Percentiles rank a stretch among this genome's conserved stretches.
phyloP scores from a whole-genome alignment of 2,888 invertebrate species.

The Parnassius orleans region DNA sequence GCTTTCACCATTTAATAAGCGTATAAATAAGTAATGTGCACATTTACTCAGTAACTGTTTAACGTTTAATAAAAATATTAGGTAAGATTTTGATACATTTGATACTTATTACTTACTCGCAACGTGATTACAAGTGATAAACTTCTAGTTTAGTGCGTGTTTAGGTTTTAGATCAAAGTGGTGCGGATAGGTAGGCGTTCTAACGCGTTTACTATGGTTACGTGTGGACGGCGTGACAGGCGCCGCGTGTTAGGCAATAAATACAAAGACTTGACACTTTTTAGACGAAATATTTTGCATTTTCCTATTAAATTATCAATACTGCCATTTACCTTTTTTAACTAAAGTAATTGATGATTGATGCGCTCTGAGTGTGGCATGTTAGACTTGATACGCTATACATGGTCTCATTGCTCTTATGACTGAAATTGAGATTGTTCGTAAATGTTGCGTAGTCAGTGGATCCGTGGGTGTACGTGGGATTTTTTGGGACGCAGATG shows the following conservation, averaged over 20 bases:
- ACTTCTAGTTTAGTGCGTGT: slow-evolving; percentile 68
- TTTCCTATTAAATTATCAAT: slow-evolving; percentile 56
- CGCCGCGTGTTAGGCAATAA: slow-evolving; percentile 65
- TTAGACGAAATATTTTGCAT: slow-evolving; percentile 69
- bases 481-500: not conserved
- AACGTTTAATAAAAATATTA: slow-evolving; percentile 57
- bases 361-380: slow-evolving; percentile 8
- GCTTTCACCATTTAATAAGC: slow-evolving; percentile 64
- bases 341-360: slow-evolving; percentile 43
- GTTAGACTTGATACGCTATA: not conserved
- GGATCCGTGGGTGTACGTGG: slow-evolving; percentile 2
- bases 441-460: slow-evolving; percentile 13
- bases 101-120: slow-evolving; percentile 78
- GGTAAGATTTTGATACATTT: slow-evolving; percentile 77
- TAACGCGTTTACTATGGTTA: slow-evolving; percentile 32
- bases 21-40: slow-evolving; percentile 62
- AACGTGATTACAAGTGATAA: slow-evolving; percentile 79
- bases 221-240: slow-evolving; percentile 50
- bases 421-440: slow-evolving; percentile 14
- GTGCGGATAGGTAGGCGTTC: slow-evolving; percentile 70
- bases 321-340: slow-evolving; percentile 71
- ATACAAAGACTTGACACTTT: slow-evolving; percentile 73
- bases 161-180: slow-evolving; percentile 62
- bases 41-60: slow-evolving; percentile 71
- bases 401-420: slow-evolving; percentile 7